Evolutionary conservation across 2,113 vertebrate species (phyloP), one percentile per base, ranked within the genome.

Genomic region (Epinephelus fuscoguttatus): DNA sequence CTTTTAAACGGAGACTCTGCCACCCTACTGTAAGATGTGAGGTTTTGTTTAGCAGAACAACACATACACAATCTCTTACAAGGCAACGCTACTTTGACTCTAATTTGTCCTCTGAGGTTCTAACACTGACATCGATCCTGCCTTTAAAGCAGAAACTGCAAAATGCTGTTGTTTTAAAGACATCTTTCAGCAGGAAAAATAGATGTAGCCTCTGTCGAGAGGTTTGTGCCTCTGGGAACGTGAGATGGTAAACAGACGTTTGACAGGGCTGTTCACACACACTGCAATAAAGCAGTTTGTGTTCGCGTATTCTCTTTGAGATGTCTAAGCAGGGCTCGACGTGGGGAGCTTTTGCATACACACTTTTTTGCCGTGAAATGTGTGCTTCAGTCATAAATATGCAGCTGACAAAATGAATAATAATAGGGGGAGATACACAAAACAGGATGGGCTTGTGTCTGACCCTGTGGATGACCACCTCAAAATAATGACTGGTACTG

Each of bases 221-320:
- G 89, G 83, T 75, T 81, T 91, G 90, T 70, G 89, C 91, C 91
- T 88, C 47, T 90, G 90, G 91, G 88, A 92, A 81, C 33, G 8
- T 47, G 70, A 84, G 63, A 90, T 71, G 81, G 83, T 89, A 92
- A 89, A 94, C 88, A 93, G 84, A 88, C 81, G 57, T 93, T 84
- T 91, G 89, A 93, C 88, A 86, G 89, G 80, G 75, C 68, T 53
- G 86, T 71, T 90, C 83, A 62, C 62, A 78, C 79, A 75, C 80
- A 61, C 75, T 15, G 42, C 63, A 80, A 89, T 84, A 72, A 89
- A 91, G 84, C 74, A 6, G 68, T 84, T 59, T 88, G 70, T 86
- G 80, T 87, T 93, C 3, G 68, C n/a, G 13, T 52, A 90, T 92
- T 93, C 87, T 89, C 83, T 94, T 91, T 93, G 91, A 91, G 86